Percentiles rank a stretch among this genome's conserved stretches.
Conservation (phyloP, 2,797 vertebrate genomes). For the Tragopan temminckii region DNA sequence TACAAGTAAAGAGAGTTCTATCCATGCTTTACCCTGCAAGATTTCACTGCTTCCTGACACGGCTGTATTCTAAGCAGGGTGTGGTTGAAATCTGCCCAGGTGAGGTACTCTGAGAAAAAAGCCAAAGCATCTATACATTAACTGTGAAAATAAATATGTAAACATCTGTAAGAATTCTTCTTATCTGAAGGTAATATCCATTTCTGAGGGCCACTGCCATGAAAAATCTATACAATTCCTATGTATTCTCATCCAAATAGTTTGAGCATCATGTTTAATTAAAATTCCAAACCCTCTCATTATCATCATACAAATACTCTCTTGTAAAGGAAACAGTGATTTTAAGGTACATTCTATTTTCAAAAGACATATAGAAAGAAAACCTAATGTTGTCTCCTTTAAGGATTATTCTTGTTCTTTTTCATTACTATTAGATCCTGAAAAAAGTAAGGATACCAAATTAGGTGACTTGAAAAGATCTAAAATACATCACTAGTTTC, state of each 20-base stretch:
- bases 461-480: not conserved
- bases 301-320: too few relatives aligned
- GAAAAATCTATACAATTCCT: not conserved
- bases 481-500: conserved; percentile 45
- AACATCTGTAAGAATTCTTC: not conserved
- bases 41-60: not conserved
- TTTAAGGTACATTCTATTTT: not conserved
- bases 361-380: not conserved
- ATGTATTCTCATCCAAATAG: not conserved
- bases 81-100: not conserved
- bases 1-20: not conserved
- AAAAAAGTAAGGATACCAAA: not conserved
- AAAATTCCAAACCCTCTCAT: not conserved
- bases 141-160: not conserved
- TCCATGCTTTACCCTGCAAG: not conserved
- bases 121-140: not conserved
- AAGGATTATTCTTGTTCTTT: conserved; percentile 7
- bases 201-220: not conserved
- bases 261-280: fast-evolving
- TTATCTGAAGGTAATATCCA: not conserved
- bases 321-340: not conserved
- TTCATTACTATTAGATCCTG: conserved; percentile 18
- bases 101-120: not conserved
- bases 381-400: not conserved
- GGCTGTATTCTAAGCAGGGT: not conserved